phyloP scores from a whole-genome alignment of 2,113 vertebrate species.

The Labrus mixtus region DNA sequence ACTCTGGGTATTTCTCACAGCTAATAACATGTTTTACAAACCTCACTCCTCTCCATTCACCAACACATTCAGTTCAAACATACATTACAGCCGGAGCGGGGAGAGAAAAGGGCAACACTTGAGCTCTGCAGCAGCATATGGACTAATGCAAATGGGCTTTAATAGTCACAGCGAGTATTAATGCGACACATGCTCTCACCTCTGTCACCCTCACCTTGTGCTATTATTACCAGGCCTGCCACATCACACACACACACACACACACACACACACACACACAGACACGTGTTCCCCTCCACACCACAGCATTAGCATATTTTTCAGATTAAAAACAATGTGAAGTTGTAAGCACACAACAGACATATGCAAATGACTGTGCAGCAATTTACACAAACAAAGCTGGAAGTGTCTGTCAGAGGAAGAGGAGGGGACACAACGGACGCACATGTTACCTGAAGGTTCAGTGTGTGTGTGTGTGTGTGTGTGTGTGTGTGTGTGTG shows the following conservation, averaged over 20 bases:
- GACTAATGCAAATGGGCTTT: slow-evolving; percentile 55
- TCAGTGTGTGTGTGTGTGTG: slow-evolving; percentile 19
- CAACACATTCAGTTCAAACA: slow-evolving; percentile 11
- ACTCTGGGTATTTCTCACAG: slow-evolving; percentile 33
- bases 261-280: slow-evolving; percentile 22
- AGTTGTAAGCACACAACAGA: slow-evolving; percentile 65
- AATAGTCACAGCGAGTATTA: slow-evolving; percentile 54
- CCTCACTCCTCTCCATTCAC: background rate
- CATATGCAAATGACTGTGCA: slow-evolving; percentile 73
- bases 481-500: slow-evolving; percentile 17
- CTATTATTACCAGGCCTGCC: slow-evolving; percentile 56
- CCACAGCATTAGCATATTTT: slow-evolving; percentile 71
- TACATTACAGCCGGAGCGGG: background rate
- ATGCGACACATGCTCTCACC: slow-evolving; percentile 68
- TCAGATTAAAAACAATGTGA: slow-evolving; percentile 73
- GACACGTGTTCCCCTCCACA: slow-evolving; percentile 22
- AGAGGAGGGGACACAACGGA: slow-evolving; percentile 12
- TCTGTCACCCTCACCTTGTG: slow-evolving; percentile 61
- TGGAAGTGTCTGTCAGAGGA: slow-evolving; percentile 43
- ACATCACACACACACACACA: background rate
- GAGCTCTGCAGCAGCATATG: slow-evolving; percentile 30
- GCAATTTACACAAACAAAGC: slow-evolving; percentile 79
- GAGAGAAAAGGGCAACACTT: slow-evolving; percentile 20
- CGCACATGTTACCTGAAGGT: background rate
- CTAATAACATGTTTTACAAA: slow-evolving; percentile 22